phyloP scores from a whole-genome alignment of 2,888 invertebrate species.

The Doris montereyensis region DNA sequence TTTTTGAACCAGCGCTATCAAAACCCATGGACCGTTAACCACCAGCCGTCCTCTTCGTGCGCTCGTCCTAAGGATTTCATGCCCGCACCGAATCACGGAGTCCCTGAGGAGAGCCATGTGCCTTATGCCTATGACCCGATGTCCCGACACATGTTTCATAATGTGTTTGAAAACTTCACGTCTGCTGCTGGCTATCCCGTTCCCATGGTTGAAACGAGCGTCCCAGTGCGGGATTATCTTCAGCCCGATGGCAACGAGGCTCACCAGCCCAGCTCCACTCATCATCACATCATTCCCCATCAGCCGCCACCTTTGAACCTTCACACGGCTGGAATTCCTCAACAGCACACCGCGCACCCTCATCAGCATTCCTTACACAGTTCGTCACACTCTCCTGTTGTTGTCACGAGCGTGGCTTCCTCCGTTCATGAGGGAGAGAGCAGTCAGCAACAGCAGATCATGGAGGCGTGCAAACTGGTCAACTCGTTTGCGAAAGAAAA shows the following conservation, averaged over 20 bases:
- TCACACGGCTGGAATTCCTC: neutral
- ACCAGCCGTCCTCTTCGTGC: conserved; percentile 29
- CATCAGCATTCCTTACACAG: neutral
- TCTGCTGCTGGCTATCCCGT: conserved; percentile 30
- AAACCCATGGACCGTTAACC: conserved; percentile 26
- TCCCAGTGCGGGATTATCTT: conserved; percentile 5
- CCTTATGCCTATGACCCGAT: neutral
- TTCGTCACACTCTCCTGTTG: neutral
- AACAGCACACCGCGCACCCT: neutral
- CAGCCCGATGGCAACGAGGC: conserved; percentile 23
- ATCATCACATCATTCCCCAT: neutral
- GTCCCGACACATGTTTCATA: conserved; percentile 17
- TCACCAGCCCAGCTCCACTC: neutral
- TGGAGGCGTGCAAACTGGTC: conserved; percentile 39
- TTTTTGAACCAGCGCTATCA: neutral
- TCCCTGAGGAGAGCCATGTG: neutral
- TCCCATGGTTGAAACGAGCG: conserved; percentile 7
- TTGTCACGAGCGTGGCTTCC: neutral
- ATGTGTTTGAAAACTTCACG: conserved; percentile 24
- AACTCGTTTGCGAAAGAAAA: conserved; percentile 36
- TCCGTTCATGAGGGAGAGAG: conserved; percentile 22
- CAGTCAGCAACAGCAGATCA: conserved; percentile 29
- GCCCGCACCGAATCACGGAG: neutral
- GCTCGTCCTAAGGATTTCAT: conserved; percentile 36
- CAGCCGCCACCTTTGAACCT: neutral